phyloP scores from a whole-genome alignment of 2,888 invertebrate genomes.

The Drosophila fungiperda region DNA sequence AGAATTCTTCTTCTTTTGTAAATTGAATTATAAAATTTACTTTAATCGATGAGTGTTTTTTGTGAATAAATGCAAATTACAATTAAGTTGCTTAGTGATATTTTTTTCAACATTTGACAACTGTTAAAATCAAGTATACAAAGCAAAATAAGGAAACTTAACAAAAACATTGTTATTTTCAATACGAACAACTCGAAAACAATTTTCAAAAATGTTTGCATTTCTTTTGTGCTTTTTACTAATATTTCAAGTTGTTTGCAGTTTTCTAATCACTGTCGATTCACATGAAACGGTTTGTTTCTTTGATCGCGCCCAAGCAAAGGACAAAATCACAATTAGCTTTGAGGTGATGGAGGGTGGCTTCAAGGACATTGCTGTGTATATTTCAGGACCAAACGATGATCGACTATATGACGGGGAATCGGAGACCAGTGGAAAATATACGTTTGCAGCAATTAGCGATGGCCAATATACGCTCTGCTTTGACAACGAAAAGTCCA shows the following conservation, averaged over 20 bases:
- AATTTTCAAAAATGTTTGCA: constrained; percentile 38
- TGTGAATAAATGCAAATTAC: not conserved
- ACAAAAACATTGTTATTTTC: not conserved
- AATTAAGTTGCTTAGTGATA: not conserved
- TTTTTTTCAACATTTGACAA: not conserved
- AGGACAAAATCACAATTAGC: constrained; percentile 53
- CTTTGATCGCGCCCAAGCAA: constrained; percentile 47
- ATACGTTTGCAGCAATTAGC: constrained; percentile 55
- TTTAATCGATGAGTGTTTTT: too few relatives aligned
- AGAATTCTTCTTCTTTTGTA: not conserved
- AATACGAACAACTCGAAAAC: not conserved
- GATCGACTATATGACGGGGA: constrained; percentile 30
- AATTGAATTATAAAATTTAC: not conserved
- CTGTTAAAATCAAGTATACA: not conserved
- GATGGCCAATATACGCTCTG: constrained; percentile 51
- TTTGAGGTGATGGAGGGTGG: constrained; percentile 74
- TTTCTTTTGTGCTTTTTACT: constrained; percentile 5
- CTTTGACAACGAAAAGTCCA: constrained; percentile 63
- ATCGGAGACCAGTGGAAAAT: constrained; percentile 55
- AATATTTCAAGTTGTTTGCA: not conserved
- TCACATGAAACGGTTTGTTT: constrained; percentile 67
- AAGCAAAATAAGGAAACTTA: not conserved
- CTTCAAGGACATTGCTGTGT: constrained; percentile 60
- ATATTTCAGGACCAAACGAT: constrained; percentile 44
- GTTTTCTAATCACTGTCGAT: constrained; percentile 63